These are phyloP conservation scores for Anser cygnoides DNA, from an alignment of 2,113 vertebrate genomes.

Conservation along the genomic window DNA sequence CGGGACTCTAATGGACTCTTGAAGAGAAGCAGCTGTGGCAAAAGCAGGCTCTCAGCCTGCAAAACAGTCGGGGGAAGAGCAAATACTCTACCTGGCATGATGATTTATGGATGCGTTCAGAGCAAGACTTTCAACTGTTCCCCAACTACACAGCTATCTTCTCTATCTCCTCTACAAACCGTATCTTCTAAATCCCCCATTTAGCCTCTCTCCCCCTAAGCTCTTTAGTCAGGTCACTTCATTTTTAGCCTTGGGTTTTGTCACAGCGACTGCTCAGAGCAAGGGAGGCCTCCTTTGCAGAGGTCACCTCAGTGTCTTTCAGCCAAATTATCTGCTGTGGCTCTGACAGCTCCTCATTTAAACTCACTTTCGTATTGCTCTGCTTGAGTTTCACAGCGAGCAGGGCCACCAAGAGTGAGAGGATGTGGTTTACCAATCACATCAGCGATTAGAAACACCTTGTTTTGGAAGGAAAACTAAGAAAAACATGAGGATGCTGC, in stretches of 20 bases:
- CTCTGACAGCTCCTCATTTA: not conserved
- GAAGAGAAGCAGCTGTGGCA: conserved; percentile 38
- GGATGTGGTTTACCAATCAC: not conserved
- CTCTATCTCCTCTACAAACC: not conserved
- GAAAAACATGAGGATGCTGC: not conserved
- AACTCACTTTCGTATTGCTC: not conserved
- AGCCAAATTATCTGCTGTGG: not conserved
- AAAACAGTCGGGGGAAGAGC: not conserved
- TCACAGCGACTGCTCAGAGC: not conserved
- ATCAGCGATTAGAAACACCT: not conserved
- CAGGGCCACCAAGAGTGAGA: not conserved
- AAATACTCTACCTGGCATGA: conserved; percentile 26
- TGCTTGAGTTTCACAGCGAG: conserved; percentile 1
- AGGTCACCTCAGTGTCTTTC: not conserved
- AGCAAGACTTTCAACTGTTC: not conserved
- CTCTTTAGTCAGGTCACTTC: not conserved
- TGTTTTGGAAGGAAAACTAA: conserved; percentile 23
- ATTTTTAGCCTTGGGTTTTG: conserved; percentile 16
- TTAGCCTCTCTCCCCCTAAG: not conserved
- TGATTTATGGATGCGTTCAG: conserved; percentile 11
- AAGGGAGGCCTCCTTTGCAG: not conserved
- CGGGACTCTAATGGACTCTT: not conserved
- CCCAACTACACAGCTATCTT: not conserved
- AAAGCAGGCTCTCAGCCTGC: not conserved
- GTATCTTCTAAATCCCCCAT: not conserved